A percentile compares a stretch with the other conserved stretches of the same genome.
Conservation (phyloP, 1,140 invertebrate species). For the Bombus waltoni region DNA sequence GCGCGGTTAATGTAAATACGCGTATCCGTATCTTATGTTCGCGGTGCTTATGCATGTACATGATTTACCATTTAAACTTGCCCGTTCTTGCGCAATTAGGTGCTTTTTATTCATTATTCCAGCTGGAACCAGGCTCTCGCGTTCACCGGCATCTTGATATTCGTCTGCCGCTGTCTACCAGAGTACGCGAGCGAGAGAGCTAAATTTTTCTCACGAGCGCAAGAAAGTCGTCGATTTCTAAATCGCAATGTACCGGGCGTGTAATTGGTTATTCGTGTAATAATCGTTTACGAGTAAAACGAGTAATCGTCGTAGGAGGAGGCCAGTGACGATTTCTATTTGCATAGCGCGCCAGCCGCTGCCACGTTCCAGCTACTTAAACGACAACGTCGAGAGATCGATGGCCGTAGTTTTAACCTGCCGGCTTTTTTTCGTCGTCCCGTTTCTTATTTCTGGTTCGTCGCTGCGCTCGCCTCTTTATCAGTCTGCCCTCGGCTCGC, state of each 20-base stretch:
- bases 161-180: too few relatives aligned
- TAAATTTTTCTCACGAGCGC: neutral
- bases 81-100: too few relatives aligned
- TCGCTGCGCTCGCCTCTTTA: slow-evolving; percentile 32
- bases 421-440: neutral
- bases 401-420: neutral
- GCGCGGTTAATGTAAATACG: too few relatives aligned
- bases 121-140: too few relatives aligned
- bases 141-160: too few relatives aligned
- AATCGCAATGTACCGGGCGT: neutral
- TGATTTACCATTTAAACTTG: too few relatives aligned
- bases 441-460: slow-evolving; percentile 30
- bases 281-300: slow-evolving; percentile 4
- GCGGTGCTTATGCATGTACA: too few relatives aligned
- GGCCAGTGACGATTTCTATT: neutral
- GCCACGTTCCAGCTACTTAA: slow-evolving; percentile 17
- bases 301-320: neutral
- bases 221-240: neutral
- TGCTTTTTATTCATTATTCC: too few relatives aligned
- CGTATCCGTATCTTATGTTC: too few relatives aligned
- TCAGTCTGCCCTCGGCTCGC: neutral
- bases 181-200: neutral
- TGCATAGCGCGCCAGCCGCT: slow-evolving; percentile 5
- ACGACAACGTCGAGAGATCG: slow-evolving; percentile 35
- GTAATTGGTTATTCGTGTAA: neutral